Evolutionary conservation across 2,888 invertebrate species (phyloP).

Genomic region (Nemoura dubitans): DNA sequence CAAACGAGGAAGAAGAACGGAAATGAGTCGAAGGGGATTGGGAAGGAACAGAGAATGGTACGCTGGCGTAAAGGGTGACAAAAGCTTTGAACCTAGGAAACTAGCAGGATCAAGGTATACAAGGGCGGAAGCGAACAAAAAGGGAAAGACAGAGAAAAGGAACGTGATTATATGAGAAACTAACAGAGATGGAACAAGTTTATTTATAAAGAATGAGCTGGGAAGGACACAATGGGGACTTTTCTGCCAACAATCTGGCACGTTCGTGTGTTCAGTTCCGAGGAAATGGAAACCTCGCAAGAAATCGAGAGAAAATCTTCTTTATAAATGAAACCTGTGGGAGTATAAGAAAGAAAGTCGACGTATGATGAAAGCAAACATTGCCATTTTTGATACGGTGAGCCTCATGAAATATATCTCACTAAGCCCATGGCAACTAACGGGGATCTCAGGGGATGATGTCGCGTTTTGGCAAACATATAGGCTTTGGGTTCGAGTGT

Average conservation of each 20-base stretch:
- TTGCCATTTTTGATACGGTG: constrained; percentile 21
- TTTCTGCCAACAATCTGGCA: constrained; percentile 41
- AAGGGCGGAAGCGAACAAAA: constrained; percentile 39
- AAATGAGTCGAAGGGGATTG: constrained; percentile 39
- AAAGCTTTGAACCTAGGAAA: constrained; percentile 37
- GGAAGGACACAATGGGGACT: constrained; percentile 42
- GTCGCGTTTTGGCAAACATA: background rate
- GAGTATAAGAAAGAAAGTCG: constrained; percentile 24
- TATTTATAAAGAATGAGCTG: constrained; percentile 41
- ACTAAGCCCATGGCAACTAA: background rate
- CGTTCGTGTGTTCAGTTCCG: constrained; percentile 29
- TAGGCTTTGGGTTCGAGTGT: background rate
- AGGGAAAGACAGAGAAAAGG: constrained; percentile 1
- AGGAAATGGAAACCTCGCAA: constrained; percentile 33
- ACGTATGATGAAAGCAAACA: constrained; percentile 33
- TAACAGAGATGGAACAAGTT: constrained; percentile 39
- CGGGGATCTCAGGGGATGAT: constrained; percentile 14
- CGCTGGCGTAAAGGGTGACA: constrained; percentile 37
- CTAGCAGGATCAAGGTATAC: constrained; percentile 41
- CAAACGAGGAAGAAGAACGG: constrained; percentile 38
- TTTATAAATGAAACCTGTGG: constrained; percentile 33
- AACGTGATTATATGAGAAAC: constrained; percentile 27
- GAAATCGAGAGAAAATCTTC: constrained; percentile 36
- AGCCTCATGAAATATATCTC: constrained; percentile 30
- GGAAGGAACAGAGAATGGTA: constrained; percentile 32